Evolutionary conservation across 2,113 vertebrate species (phyloP).

Genomic region (Osmerus eperlanus): DNA sequence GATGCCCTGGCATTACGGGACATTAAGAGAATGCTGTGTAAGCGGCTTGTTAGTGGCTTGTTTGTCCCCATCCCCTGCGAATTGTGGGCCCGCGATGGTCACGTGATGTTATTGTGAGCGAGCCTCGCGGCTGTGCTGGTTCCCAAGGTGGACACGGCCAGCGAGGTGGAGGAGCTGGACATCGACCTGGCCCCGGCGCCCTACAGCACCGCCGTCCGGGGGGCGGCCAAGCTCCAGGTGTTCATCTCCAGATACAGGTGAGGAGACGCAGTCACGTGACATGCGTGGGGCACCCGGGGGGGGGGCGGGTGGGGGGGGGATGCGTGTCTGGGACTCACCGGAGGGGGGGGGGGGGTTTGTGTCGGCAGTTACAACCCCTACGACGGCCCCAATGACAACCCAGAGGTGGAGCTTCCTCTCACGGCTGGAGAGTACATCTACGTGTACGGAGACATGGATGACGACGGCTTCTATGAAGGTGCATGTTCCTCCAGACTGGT

Average conservation of each 20-base stretch:
- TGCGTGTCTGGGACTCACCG: neutral
- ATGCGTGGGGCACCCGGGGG: too few relatives aligned
- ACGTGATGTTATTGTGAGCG: neutral
- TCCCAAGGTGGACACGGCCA: slow-evolving; percentile 92
- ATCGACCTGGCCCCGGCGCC: slow-evolving; percentile 84
- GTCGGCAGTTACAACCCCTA: slow-evolving; percentile 90
- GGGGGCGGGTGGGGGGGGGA: too few relatives aligned
- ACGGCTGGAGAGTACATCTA: slow-evolving; percentile 98
- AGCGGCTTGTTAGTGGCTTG: neutral
- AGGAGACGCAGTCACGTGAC: neutral
- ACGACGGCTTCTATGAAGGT: slow-evolving; percentile 99
- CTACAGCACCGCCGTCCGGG: slow-evolving; percentile 67
- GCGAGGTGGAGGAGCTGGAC: slow-evolving; percentile 96
- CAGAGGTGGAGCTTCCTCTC: slow-evolving; percentile 93
- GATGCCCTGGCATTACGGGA: neutral
- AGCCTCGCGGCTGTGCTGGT: neutral
- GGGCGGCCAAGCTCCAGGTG: slow-evolving; percentile 87
- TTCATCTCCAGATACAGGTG: slow-evolving; percentile 96
- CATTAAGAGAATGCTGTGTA: neutral
- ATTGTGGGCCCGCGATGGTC: neutral
- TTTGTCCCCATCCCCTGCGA: neutral
- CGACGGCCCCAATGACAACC: slow-evolving; percentile 96
- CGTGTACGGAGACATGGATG: slow-evolving; percentile 94
- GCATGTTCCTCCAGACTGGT: neutral
- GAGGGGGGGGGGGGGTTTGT: neutral